Evolutionary conservation across 2,113 vertebrate genomes (phyloP).

Genomic region (Smithornis capensis): DNA sequence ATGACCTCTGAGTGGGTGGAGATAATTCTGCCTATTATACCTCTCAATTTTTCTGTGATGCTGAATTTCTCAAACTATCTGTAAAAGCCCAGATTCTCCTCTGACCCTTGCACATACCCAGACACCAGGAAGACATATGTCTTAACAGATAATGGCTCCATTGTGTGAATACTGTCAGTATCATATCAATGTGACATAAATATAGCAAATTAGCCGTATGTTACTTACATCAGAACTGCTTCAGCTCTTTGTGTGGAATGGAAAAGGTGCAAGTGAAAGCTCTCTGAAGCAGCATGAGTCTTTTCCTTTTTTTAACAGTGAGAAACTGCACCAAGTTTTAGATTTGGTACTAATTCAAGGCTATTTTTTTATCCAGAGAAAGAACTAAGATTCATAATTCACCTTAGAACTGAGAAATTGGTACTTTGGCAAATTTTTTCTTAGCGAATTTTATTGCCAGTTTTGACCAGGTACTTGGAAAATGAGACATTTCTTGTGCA

Average conservation of each 20-base stretch:
- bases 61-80: slow-evolving; percentile 25
- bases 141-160: slow-evolving; percentile 57
- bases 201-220: slow-evolving; percentile 47
- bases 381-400: not conserved
- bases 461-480: not conserved
- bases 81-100: slow-evolving; percentile 29
- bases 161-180: slow-evolving; percentile 52
- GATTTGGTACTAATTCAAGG: not conserved
- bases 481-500: not conserved
- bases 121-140: slow-evolving; percentile 30
- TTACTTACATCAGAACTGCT: slow-evolving; percentile 45
- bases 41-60: not conserved
- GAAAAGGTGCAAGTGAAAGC: slow-evolving; percentile 48
- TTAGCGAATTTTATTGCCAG: not conserved
- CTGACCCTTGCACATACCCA: not conserved
- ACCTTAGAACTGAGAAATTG: not conserved
- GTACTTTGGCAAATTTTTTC: not conserved
- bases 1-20: slow-evolving; percentile 6
- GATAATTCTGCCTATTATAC: slow-evolving; percentile 17
- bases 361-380: not conserved
- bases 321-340: not conserved
- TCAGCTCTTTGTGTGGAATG: slow-evolving; percentile 20
- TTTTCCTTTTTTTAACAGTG: not conserved
- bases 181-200: slow-evolving; percentile 54
- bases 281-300: slow-evolving; percentile 30